A percentile compares a stretch with the other conserved stretches of the same genome.
phyloP scores from a whole-genome alignment of 2,797 vertebrate genomes.

The Acanthurus leucopareius region DNA sequence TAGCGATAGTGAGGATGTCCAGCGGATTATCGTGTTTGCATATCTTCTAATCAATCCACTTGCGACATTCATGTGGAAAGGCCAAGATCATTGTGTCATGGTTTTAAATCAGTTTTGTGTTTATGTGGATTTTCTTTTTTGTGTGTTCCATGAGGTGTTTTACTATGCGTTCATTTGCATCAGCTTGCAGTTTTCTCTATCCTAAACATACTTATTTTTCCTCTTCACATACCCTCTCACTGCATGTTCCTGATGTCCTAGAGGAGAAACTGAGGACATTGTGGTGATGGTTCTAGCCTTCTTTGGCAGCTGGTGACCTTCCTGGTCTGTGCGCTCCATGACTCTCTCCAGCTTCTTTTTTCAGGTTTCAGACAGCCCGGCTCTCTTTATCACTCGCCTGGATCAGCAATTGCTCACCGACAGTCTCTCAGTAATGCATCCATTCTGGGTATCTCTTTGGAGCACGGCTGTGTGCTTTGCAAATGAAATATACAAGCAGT shows the following conservation, averaged over 20 bases:
- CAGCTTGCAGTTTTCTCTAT: constrained; percentile 35
- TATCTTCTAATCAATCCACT: constrained; percentile 81
- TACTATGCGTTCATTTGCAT: constrained; percentile 10
- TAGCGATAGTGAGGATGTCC: constrained; percentile 78
- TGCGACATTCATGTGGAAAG: constrained; percentile 45
- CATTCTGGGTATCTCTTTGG: constrained; percentile 78
- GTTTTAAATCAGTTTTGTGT: constrained; percentile 45
- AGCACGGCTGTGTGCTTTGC: constrained; percentile 75
- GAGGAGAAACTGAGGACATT: constrained; percentile 66
- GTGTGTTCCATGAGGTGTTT: background rate
- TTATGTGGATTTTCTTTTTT: constrained; percentile 14
- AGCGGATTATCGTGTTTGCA: constrained; percentile 78
- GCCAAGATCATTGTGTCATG: constrained; percentile 69
- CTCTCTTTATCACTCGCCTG: constrained; percentile 83
- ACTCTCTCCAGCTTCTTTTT: constrained; percentile 76
- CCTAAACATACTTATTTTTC: constrained; percentile 20
- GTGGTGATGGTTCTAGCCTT: constrained; percentile 70
- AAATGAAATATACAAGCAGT: constrained; percentile 78
- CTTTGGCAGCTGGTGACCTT: constrained; percentile 85
- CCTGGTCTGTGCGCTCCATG: constrained; percentile 78
- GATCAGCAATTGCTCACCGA: constrained; percentile 88
- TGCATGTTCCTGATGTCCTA: constrained; percentile 52
- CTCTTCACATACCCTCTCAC: constrained; percentile 9
- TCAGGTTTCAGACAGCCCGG: constrained; percentile 77
- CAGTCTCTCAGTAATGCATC: constrained; percentile 86